These are phyloP conservation scores for Otis tarda DNA, from an alignment of 2,113 vertebrate species.

Conservation along the genomic window DNA sequence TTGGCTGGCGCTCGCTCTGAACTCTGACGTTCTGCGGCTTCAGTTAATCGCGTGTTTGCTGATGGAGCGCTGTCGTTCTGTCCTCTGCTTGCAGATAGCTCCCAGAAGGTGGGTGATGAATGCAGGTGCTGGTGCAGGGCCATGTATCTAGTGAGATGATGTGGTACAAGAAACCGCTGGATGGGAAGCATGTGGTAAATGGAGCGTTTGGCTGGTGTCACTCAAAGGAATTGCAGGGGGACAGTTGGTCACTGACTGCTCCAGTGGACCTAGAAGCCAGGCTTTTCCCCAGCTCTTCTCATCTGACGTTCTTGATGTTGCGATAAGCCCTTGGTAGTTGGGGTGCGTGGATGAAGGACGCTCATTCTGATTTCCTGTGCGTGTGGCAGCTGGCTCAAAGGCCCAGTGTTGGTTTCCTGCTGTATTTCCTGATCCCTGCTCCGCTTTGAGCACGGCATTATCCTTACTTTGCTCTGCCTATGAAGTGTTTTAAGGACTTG, in stretches of 20 bases:
- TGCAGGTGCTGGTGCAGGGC: neutral
- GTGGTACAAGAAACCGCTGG: neutral
- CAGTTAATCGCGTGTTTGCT: neutral
- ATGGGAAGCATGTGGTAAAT: neutral
- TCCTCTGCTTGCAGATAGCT: neutral
- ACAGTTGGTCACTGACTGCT: accelerated
- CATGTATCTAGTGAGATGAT: accelerated
- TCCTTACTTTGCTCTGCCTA: neutral
- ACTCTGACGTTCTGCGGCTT: neutral
- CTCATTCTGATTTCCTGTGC: neutral
- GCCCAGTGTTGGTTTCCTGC: neutral
- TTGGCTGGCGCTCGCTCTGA: neutral
- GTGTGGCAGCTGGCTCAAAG: neutral
- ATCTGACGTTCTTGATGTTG: neutral
- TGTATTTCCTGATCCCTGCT: neutral
- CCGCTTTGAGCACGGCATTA: accelerated
- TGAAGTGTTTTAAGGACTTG: neutral
- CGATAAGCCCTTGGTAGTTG: neutral
- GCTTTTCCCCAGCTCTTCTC: neutral
- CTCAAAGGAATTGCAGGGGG: neutral
- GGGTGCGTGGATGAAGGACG: neutral
- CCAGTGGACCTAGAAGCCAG: neutral
- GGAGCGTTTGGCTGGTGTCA: neutral
- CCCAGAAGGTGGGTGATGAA: neutral
- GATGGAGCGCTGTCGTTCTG: accelerated